Base-by-base conservation (phyloP, 2,797 vertebrate species). In the Myiotriccus ornatus region DNA sequence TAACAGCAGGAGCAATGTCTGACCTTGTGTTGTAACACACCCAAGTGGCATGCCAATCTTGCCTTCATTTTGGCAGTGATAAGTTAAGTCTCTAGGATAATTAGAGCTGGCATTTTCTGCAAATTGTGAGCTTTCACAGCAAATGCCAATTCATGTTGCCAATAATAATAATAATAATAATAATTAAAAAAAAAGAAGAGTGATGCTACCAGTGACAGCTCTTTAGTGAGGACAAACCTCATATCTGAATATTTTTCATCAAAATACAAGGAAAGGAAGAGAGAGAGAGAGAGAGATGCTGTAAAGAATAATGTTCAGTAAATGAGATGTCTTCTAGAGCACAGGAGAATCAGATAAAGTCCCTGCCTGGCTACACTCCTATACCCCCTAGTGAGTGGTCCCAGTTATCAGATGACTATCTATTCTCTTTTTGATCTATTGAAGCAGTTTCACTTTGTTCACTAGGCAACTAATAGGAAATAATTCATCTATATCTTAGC, bases 21-120 rank as follows among this genome's bases (percentile, higher is more conserved):
- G 93, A 93, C 85, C 89, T 94, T 93, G 76, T 52, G 49, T 73
- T 83, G 39, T 85, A 88, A 85, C 91, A 88, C 24, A 89, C 55
- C 28, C 67, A 91, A 84, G 46, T 78, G 37, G 39, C 46, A 89
- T 89, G 82, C 77, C 94, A 94, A 50, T 93, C 79, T 87, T 92
- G 60, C 65, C 44, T 86, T 86, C 49, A 34, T 84, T 93, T 86
- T 95, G 91, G 76, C 82, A 86, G 46, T 81, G 41, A 25, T 55
- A 74, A 83, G 63, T 93, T 83, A 77, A 76, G 59, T 20, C 24
- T 83, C 53, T 89, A 28, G n/a, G 60, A 77, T 88, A 93, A 92
- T 88, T 90, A 88, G 52, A 80, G 44, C 41, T 93, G 83, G 44
- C 76, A 80, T 96, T 91, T 87, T 93, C 49, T 85, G 76, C 55